Evolutionary conservation across 2,888 invertebrate genomes (phyloP), one percentile per base, ranked within the genome.

Genomic region (Agrotis clavis): DNA sequence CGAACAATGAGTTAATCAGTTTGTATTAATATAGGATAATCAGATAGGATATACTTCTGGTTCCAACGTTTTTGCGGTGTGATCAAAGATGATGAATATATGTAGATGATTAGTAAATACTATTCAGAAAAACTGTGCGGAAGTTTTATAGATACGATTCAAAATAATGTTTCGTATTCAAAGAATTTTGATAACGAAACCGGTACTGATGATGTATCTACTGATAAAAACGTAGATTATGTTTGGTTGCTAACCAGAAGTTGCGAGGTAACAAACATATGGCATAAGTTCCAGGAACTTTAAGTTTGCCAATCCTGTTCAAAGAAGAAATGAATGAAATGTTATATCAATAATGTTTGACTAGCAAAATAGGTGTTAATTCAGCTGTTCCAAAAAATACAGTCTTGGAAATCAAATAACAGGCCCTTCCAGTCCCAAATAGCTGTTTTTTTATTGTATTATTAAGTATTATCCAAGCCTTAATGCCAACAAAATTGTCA

Each of bases 111-210:
- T 14, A 30, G 25, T 21, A 11, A 25, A 25, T 25, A 21, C 18
- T 47, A 25, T 53, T 68, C 25, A 30, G 53, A 16, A 47, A 41
- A 25, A 68, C n/a, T 59, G 45, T 30, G 69, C 73, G 77, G 77
- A 77, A 76, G 47, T 35, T 35, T 19, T 76, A 57, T 48, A 73
- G 51, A 76, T 73, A 59, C 25, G 51, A 14, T 25, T 18, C 35
- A 59, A 47, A 51, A 25, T 57, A 47, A 68, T 25, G 25, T 77
- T 21, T 35, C 50, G 35, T 48, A 51, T 77, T 77, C 51, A 41
- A 47, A 16, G 57, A 53, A 77, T 41, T 45, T 59, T 18, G 35
- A 68, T 74, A 69, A 30, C 13, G 19, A 25, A n/a, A 30, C 25
- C 5, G 14, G 16, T 72, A 19, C n/a, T 16, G 16, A 41, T 50